Conservation (phyloP, 2,888 invertebrate genomes). For the Scelioninae gen. 1 region DNA sequence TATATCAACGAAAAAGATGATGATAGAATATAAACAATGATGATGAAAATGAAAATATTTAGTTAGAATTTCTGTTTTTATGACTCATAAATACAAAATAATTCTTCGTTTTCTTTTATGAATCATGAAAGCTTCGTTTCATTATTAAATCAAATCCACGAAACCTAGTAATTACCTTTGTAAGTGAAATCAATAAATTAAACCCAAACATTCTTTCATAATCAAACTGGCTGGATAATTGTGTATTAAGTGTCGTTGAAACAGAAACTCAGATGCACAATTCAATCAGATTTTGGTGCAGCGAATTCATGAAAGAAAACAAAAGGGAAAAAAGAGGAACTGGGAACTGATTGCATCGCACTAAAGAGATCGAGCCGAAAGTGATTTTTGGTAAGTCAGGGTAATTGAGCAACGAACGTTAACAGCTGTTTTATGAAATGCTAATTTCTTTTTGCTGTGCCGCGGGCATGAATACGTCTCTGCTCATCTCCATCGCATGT, state of each 20-base stretch:
- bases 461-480: conserved; percentile 67
- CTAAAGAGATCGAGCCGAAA: conserved; percentile 62
- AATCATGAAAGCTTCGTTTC: too few relatives aligned
- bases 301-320: conserved; percentile 44
- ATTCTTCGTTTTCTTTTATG: too few relatives aligned
- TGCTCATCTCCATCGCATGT: conserved; percentile 62
- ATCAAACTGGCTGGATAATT: conserved; percentile 15
- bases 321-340: conserved; percentile 35
- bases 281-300: conserved; percentile 52
- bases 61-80: too few relatives aligned
- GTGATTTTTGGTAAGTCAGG: conserved; percentile 67
- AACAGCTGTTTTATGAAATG: conserved; percentile 72
- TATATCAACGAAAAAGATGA: too few relatives aligned
- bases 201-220: not conserved
- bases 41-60: too few relatives aligned
- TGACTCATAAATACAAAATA: too few relatives aligned
- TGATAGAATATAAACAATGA: too few relatives aligned
- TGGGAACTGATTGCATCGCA: conserved; percentile 58
- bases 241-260: conserved; percentile 24
- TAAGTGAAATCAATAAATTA: too few relatives aligned
- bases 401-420: conserved; percentile 71
- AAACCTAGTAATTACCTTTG: too few relatives aligned
- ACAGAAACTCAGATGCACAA: conserved; percentile 32
- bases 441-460: conserved; percentile 67
- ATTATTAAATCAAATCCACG: too few relatives aligned